phyloP scores from a whole-genome alignment of 2,888 invertebrate species.

The Neuroscelio doddi region DNA sequence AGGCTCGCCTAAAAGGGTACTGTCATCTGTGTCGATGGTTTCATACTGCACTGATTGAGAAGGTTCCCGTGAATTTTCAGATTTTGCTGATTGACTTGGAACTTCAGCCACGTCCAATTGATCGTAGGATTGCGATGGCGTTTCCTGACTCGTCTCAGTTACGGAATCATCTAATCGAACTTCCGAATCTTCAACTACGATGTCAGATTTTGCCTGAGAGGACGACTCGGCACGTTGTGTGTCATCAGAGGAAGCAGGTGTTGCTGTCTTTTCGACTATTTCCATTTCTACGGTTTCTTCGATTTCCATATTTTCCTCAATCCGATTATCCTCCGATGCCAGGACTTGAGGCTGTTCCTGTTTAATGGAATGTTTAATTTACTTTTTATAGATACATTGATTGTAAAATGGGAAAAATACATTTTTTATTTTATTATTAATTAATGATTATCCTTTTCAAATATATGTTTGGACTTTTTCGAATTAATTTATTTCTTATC shows the following conservation, averaged over 20 bases:
- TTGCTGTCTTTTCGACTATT: constrained; percentile 30
- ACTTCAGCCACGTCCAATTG: constrained; percentile 59
- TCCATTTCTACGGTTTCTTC: constrained; percentile 50
- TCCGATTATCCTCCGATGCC: not conserved
- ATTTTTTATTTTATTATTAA: no score
- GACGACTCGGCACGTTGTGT: constrained; percentile 46
- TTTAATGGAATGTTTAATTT: not conserved
- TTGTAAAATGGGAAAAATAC: no score
- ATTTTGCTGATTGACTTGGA: constrained; percentile 66
- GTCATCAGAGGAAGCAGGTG: constrained; percentile 1
- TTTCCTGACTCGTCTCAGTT: constrained; percentile 59
- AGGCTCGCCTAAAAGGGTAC: constrained; percentile 52
- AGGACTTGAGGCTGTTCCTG: constrained; percentile 4
- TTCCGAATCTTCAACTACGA: constrained; percentile 31
- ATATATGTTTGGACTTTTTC: no score
- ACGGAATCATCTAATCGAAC: constrained; percentile 43
- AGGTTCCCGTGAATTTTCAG: constrained; percentile 61
- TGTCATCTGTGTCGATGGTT: constrained; percentile 60
- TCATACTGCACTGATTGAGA: constrained; percentile 61
- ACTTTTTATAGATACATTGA: constrained; percentile 3
- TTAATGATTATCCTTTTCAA: no score
- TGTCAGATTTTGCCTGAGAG: constrained; percentile 43
- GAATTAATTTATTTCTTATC: no score
- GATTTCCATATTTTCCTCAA: constrained; percentile 47
- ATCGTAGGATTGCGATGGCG: constrained; percentile 66